A percentile compares a stretch with the other conserved stretches of the same genome.
These are phyloP conservation scores for Xiphophorus birchmanni DNA, from an alignment of 2,797 vertebrate species.

Conservation along the genomic window DNA sequence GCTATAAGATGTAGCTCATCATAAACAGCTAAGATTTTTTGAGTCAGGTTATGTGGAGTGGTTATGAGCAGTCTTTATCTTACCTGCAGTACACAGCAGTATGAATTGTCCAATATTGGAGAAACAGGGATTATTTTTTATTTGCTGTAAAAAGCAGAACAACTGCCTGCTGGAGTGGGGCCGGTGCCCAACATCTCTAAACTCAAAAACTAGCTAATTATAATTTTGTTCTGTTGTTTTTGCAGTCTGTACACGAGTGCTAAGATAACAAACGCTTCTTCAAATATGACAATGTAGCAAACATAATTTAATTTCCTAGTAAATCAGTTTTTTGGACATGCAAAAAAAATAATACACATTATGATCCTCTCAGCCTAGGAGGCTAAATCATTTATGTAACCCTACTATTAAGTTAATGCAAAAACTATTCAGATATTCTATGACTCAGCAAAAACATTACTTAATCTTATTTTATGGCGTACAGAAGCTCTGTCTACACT, in stretches of 20 bases:
- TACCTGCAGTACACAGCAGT: background rate
- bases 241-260: background rate
- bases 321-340: background rate
- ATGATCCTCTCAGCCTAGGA: background rate
- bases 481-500: background rate
- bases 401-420: background rate
- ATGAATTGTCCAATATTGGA: background rate
- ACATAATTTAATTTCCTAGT: background rate
- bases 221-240: background rate
- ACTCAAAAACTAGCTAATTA: background rate
- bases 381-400: no score
- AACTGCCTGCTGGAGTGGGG: background rate
- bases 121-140: background rate
- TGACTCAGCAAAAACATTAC: background rate
- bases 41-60: background rate
- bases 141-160: background rate
- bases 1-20: slow-evolving; percentile 21
- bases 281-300: background rate
- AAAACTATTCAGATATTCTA: background rate
- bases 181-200: background rate
- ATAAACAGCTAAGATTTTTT: background rate
- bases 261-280: background rate
- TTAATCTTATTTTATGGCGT: background rate
- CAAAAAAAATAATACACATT: background rate
- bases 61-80: background rate